Percentiles rank a stretch among this genome's conserved stretches.
Evolutionary conservation across 2,113 vertebrate genomes (phyloP).

Genomic region (Enhydra lutris): DNA sequence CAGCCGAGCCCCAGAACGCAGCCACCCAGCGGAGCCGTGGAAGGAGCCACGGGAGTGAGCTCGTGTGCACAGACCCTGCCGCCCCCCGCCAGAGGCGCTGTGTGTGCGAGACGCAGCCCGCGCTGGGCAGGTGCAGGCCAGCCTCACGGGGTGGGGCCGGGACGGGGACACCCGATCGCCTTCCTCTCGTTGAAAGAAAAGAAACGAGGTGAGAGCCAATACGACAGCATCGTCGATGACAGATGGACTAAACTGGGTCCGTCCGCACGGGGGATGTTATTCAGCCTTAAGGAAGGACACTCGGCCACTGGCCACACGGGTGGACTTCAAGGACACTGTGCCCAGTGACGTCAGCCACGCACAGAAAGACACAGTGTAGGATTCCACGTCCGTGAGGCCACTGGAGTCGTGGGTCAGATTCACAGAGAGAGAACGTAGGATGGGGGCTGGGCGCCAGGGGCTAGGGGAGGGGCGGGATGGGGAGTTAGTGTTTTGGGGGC

Average conservation of each 20-base stretch:
- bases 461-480: background rate
- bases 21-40: too few relatives aligned
- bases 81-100: rapidly evolving
- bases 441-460: background rate
- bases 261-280: background rate
- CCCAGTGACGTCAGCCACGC: background rate
- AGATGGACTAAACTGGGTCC: background rate
- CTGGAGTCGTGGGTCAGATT: too few relatives aligned
- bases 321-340: background rate
- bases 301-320: background rate
- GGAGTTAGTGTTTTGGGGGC: background rate
- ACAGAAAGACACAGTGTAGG: background rate
- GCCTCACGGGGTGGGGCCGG: rapidly evolving
- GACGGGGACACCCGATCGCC: rapidly evolving
- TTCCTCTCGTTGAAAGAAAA: background rate
- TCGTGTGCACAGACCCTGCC: rapidly evolving
- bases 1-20: background rate
- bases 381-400: background rate
- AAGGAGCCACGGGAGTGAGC: too few relatives aligned
- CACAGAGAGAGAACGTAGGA: background rate
- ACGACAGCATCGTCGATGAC: background rate
- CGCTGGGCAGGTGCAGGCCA: background rate
- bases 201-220: background rate
- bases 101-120: too few relatives aligned
- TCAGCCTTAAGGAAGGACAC: background rate